A percentile compares a stretch with the other conserved stretches of the same genome.
These are phyloP conservation scores for Hesperophylax magnus DNA, from an alignment of 1,140 invertebrate genomes.

Conservation along the genomic window DNA sequence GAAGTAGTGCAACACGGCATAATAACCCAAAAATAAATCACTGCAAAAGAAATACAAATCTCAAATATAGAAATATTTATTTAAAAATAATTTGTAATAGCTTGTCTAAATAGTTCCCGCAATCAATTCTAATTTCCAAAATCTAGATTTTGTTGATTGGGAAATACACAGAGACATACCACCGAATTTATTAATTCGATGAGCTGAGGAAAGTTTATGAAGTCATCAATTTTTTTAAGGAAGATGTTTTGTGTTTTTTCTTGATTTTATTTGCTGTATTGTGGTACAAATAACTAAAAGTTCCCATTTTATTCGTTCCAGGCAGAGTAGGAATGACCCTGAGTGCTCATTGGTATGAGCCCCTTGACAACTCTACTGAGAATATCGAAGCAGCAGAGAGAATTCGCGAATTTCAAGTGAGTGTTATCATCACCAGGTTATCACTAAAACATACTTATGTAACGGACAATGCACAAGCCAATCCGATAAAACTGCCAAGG, in stretches of 20 bases:
- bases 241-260: no score
- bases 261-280: no score
- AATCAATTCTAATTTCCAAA: no score
- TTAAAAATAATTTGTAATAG: no score
- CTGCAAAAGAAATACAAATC: no score
- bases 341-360: slow-evolving; percentile 68
- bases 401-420: slow-evolving; percentile 63
- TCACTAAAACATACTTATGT: background rate
- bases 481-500: background rate
- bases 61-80: no score
- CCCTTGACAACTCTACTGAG: slow-evolving; percentile 60
- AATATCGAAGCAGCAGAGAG: slow-evolving; percentile 68
- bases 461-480: background rate
- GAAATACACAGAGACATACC: background rate
- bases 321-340: slow-evolving; percentile 68
- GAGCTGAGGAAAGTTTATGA: background rate
- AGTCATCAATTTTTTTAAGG: background rate
- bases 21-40: no score
- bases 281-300: background rate
- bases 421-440: background rate
- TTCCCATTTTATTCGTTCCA: background rate
- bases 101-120: no score
- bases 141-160: background rate
- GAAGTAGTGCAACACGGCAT: no score
- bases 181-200: background rate